Percentiles rank a stretch among this genome's conserved stretches.
Evolutionary conservation across 1,140 invertebrate species (phyloP).

Genomic region (Nasonia longicornis): DNA sequence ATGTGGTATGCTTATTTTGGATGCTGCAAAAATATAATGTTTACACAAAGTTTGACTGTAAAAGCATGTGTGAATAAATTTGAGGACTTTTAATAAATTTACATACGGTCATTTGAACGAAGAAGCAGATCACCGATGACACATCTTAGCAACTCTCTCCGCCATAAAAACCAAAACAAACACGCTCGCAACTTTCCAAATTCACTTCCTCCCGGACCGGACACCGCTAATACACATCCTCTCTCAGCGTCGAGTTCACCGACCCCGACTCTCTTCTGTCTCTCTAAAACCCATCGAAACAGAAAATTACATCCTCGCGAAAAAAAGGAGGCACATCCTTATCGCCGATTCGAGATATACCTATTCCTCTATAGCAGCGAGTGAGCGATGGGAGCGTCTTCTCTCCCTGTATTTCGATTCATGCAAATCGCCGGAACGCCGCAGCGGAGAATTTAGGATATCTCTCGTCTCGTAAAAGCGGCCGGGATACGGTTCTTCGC

Average conservation of each 20-base stretch:
- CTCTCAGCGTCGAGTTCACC: neutral
- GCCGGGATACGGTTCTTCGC: neutral
- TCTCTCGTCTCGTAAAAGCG: neutral
- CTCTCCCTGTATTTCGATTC: neutral
- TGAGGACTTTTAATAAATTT: too few species aligned
- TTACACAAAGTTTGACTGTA: too few species aligned
- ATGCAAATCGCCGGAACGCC: slow-evolving; percentile 11
- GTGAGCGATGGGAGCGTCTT: neutral
- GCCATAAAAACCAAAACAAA: neutral
- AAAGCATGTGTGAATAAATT: too few species aligned
- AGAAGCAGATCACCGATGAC: too few species aligned
- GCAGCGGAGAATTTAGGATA: neutral
- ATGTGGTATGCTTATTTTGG: too few species aligned
- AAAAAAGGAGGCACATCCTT: neutral
- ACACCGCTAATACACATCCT: neutral
- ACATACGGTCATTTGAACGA: too few species aligned
- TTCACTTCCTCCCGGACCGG: neutral
- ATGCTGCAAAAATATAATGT: too few species aligned
- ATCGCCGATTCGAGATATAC: slow-evolving; percentile 12
- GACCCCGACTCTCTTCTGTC: neutral
- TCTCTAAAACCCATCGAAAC: neutral
- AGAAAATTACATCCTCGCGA: neutral
- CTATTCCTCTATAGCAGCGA: neutral
- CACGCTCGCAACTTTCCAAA: neutral
- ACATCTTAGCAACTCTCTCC: too few species aligned